phyloP scores from a whole-genome alignment of 37 sponge, comb jelly and placozoan genomes.

The Aplysina aerophoba region DNA sequence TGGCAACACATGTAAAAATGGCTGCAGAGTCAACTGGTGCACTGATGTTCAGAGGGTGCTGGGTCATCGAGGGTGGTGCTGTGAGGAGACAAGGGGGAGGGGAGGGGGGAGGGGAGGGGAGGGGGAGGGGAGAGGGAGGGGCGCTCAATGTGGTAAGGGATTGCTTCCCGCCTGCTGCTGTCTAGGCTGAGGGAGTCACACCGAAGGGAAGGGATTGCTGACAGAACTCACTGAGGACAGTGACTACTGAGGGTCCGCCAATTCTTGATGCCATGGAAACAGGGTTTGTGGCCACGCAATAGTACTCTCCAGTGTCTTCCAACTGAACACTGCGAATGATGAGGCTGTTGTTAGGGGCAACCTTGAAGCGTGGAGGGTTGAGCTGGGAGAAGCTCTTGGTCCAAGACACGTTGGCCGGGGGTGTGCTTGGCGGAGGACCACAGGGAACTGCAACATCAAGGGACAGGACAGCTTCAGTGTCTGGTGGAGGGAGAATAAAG shows the following conservation, averaged over 20 bases:
- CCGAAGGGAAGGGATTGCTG: not conserved
- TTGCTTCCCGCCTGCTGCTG: not conserved
- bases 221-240: constrained; percentile 44
- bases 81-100: not conserved
- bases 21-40: constrained; percentile 16
- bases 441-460: constrained; percentile 27
- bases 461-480: constrained; percentile 49
- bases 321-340: constrained; percentile 28
- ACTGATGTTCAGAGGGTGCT: constrained; percentile 8
- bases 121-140: not conserved
- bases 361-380: not conserved
- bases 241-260: constrained; percentile 37
- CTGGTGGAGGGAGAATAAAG: constrained; percentile 34
- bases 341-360: constrained; percentile 33
- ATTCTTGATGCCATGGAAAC: constrained; percentile 34
- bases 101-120: constrained; percentile 25
- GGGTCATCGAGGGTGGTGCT: constrained; percentile 55
- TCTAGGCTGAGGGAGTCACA: not conserved
- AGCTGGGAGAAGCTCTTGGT: constrained; percentile 25
- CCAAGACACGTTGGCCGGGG: constrained; percentile 68
- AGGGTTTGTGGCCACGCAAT: constrained; percentile 57
- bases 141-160: not conserved
- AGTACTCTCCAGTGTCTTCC: constrained; percentile 36
- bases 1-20: constrained; percentile 40
- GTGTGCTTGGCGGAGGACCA: constrained; percentile 62